phyloP scores from a whole-genome alignment of 2,888 invertebrate genomes.

The Diadegma fenestrale region DNA sequence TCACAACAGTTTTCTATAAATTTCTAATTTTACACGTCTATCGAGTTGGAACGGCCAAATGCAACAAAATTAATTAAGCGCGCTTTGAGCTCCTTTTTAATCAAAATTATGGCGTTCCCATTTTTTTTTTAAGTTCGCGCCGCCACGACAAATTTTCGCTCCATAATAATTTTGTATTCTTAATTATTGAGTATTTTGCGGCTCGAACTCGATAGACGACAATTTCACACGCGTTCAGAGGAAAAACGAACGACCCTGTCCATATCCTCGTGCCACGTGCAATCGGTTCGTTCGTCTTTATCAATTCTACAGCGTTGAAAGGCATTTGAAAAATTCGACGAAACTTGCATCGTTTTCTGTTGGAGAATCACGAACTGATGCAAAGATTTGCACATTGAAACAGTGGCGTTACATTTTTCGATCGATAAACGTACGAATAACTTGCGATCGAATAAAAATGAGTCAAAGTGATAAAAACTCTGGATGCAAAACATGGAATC shows the following conservation, averaged over 20 bases:
- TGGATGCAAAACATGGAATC: too few species aligned
- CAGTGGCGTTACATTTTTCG: background rate
- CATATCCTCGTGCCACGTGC: background rate
- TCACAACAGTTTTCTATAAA: background rate
- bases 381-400: conserved; percentile 1
- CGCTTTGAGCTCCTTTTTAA: too few species aligned
- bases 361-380: background rate
- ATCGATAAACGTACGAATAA: background rate
- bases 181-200: too few species aligned
- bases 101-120: too few species aligned
- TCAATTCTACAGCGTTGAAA: background rate
- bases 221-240: background rate
- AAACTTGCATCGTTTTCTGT: conserved; percentile 5
- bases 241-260: background rate
- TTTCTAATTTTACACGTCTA: background rate
- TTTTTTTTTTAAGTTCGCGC: too few species aligned
- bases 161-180: too few species aligned
- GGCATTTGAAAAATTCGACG: background rate
- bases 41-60: too few species aligned
- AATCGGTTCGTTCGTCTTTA: background rate
- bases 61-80: too few species aligned
- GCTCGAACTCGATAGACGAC: too few species aligned
- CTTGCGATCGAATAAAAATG: too few species aligned
- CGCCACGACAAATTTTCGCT: too few species aligned
- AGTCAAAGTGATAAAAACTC: too few species aligned